These are phyloP conservation scores for Temnothorax nylanderi DNA, from an alignment of 1,140 invertebrate genomes.

Conservation along the genomic window DNA sequence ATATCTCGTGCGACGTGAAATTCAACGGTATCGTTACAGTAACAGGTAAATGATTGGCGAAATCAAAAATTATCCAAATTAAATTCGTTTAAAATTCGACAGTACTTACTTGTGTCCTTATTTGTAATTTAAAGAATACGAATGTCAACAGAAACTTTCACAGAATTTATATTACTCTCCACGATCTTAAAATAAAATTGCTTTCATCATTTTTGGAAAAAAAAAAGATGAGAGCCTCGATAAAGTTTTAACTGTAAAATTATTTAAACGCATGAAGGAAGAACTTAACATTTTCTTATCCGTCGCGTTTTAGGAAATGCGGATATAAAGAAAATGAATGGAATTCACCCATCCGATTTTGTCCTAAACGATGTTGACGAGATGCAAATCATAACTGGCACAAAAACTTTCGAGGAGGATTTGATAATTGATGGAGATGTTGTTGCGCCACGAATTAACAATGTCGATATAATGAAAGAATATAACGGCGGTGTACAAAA, in stretches of 20 bases:
- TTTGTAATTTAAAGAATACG: neutral
- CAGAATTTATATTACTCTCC: neutral
- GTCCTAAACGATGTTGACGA: conserved; percentile 64
- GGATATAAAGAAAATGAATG: conserved; percentile 69
- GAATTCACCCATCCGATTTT: conserved; percentile 68
- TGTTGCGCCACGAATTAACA: conserved; percentile 66
- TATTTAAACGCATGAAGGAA: neutral
- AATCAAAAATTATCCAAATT: neutral
- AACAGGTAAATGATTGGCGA: conserved; percentile 55
- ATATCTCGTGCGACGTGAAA: conserved; percentile 69
- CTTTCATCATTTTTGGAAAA: neutral
- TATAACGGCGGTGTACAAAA: conserved; percentile 69
- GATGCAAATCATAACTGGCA: conserved; percentile 71
- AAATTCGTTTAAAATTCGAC: neutral
- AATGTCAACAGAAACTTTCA: neutral
- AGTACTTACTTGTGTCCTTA: neutral
- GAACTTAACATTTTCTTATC: neutral
- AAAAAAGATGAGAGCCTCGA: neutral
- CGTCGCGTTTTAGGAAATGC: conserved; percentile 56
- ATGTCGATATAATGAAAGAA: conserved; percentile 60
- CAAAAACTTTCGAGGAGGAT: conserved; percentile 73
- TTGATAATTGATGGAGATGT: conserved; percentile 67
- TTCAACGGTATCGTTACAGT: conserved; percentile 73
- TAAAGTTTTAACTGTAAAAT: neutral
- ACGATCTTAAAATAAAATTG: neutral